A percentile compares a stretch with the other conserved stretches of the same genome.
Conservation (phyloP, 2,113 vertebrate genomes). For the Tichodroma muraria region DNA sequence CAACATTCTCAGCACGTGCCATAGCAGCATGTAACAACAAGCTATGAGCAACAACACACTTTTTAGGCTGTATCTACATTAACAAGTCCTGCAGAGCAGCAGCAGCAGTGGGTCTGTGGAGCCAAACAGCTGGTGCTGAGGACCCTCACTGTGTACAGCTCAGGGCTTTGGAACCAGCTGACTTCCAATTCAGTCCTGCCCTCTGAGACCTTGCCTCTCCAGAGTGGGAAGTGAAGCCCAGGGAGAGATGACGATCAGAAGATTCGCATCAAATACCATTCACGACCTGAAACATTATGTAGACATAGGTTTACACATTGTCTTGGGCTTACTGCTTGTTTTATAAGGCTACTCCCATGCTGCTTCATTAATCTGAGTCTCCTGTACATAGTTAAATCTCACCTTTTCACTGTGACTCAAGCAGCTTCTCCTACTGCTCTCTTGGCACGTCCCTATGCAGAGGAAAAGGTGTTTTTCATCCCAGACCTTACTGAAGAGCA, state of each 20-base stretch:
- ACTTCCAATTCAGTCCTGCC: background rate
- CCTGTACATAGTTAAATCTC: background rate
- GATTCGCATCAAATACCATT: background rate
- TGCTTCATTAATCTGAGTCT: background rate
- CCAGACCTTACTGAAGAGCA: background rate
- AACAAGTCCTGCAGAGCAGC: background rate
- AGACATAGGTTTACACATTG: background rate
- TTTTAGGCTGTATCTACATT: background rate
- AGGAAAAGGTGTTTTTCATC: background rate
- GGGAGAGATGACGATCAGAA: background rate
- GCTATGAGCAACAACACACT: background rate
- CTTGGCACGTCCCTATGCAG: background rate
- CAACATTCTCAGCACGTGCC: background rate
- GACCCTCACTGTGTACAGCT: background rate
- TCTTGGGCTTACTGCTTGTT: background rate
- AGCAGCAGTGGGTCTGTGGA: background rate
- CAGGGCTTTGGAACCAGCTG: background rate
- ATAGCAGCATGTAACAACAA: background rate
- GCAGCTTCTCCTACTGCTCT: background rate
- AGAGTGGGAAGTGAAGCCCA: background rate
- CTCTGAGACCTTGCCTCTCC: accelerated
- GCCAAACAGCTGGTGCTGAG: background rate
- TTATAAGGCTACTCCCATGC: background rate
- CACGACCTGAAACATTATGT: background rate
- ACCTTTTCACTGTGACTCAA: background rate